phyloP scores from a whole-genome alignment of 1,140 invertebrate genomes.

The Camponotus vicinus region DNA sequence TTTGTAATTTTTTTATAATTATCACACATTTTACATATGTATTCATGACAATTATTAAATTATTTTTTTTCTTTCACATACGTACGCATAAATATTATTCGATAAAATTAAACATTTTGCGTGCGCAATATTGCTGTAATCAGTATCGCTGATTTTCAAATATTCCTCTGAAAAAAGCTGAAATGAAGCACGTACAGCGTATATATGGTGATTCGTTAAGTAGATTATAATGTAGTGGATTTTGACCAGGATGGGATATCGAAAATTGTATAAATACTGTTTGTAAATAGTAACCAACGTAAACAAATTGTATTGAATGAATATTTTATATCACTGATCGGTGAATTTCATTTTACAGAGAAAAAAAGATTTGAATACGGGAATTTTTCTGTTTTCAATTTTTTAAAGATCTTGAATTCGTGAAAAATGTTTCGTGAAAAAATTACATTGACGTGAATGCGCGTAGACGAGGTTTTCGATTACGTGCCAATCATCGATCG shows the following conservation, averaged over 20 bases:
- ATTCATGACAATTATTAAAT: background rate
- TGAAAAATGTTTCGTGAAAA: constrained; percentile 40
- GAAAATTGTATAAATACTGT: constrained; percentile 34
- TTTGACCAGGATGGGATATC: constrained; percentile 16
- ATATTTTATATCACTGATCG: constrained; percentile 21
- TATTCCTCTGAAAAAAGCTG: constrained; percentile 14
- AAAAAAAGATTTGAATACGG: background rate
- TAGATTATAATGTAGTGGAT: constrained; percentile 33
- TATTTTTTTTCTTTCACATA: constrained; percentile 13
- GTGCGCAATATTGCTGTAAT: constrained; percentile 14
- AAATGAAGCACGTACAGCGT: background rate
- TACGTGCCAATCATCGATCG: constrained; percentile 65
- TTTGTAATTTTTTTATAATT: constrained; percentile 29
- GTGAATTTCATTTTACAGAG: background rate
- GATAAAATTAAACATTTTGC: constrained; percentile 29
- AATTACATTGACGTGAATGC: constrained; percentile 56
- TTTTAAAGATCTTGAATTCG: constrained; percentile 9
- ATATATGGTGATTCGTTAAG: constrained; percentile 17
- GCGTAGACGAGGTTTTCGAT: constrained; percentile 58
- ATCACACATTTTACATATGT: constrained; percentile 12
- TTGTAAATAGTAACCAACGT: constrained; percentile 22
- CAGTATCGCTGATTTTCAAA: constrained; percentile 28
- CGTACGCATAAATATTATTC: background rate
- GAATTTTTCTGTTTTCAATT: constrained; percentile 47
- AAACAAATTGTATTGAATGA: constrained; percentile 45